Conservation (phyloP, 2,888 invertebrate genomes). For the Glaucopsyche alexis region DNA sequence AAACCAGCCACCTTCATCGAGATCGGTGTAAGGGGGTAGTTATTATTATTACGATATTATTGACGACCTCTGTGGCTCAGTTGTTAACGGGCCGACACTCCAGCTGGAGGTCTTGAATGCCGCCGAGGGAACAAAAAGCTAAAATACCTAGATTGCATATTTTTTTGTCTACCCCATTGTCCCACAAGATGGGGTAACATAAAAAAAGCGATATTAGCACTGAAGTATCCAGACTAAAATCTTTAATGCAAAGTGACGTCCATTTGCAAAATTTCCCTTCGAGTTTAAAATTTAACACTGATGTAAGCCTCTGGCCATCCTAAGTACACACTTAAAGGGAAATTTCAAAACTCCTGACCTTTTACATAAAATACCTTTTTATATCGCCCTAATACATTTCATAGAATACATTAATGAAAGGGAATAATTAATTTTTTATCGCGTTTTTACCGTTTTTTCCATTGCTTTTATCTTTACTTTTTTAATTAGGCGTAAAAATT, state of each 20-base stretch:
- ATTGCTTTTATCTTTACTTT: not conserved
- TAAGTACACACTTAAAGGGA: slow-evolving; percentile 14
- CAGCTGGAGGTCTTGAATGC: too few species aligned
- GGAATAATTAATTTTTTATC: slow-evolving; percentile 11
- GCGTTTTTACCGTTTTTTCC: not conserved
- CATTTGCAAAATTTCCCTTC: not conserved
- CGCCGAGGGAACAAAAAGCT: too few species aligned
- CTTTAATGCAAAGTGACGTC: not conserved
- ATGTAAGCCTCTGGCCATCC: slow-evolving; percentile 10
- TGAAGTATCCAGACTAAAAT: not conserved
- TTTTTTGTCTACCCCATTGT: too few species aligned
- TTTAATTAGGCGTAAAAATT: not conserved
- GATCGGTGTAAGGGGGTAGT: too few species aligned
- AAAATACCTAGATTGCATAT: too few species aligned
- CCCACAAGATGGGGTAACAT: too few species aligned
- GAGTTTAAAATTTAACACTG: not conserved
- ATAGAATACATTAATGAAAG: slow-evolving; percentile 16
- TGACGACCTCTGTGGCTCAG: too few species aligned
- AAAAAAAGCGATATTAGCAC: not conserved
- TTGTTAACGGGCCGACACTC: not conserved
- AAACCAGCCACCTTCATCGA: too few species aligned
- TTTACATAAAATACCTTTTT: slow-evolving; percentile 19
- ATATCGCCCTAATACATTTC: slow-evolving; percentile 2
- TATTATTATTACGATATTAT: too few species aligned
- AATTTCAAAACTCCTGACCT: slow-evolving; percentile 18